Base-by-base conservation (phyloP, 2,113 vertebrate species). In the Peromyscus maniculatus region DNA sequence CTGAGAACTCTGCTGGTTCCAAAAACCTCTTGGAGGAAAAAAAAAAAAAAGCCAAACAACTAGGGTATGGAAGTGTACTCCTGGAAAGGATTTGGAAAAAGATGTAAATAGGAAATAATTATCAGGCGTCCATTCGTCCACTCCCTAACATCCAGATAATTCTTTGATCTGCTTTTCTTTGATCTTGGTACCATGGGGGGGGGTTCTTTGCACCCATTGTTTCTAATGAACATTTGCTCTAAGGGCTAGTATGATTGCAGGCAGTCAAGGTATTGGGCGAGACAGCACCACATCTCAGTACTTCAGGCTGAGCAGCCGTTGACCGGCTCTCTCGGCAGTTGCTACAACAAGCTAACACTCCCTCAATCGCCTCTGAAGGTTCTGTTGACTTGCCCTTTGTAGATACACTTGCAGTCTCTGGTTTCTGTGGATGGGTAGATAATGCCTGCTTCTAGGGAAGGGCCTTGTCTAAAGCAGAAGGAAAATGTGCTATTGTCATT, bases 21-120 rank as follows among this genome's bases (percentile, higher is more conserved):
- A 72, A 83, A 84, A 89, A 66, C 28, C 26, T 84, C 83, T 62
- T 82, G 77, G 78, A 10, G 62, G 3, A 8, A 39, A 28, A 17
- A 7, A 55, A 55, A 12, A 55, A 55, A 55, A 15, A 55, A 55
- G 52, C 9, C 52, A 31, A 86, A 89, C 55, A 93, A 49, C 43
- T 1, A 22, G 59, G 16, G 62, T 64, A 13, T 87, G 91, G 77
- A 95, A 89, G 91, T 67, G 52, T 21, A 49, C 71, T 71, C 7
- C 80, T 91, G 28, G 39, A 82, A 94, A 82, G 55, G 91, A 71
- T 36, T 77, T 82, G 7, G 39, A 33, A n/a, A 49, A 80, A 95
- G 83, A 83, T 19, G 67, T 36, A 94, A 96, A 97, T 80, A 94
- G 91, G 97, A 95, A 94, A 82, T 79, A 59, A 77, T 95, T 80